phyloP scores from a whole-genome alignment of 2,797 vertebrate species.

The Rhabdophis nuchalis region DNA sequence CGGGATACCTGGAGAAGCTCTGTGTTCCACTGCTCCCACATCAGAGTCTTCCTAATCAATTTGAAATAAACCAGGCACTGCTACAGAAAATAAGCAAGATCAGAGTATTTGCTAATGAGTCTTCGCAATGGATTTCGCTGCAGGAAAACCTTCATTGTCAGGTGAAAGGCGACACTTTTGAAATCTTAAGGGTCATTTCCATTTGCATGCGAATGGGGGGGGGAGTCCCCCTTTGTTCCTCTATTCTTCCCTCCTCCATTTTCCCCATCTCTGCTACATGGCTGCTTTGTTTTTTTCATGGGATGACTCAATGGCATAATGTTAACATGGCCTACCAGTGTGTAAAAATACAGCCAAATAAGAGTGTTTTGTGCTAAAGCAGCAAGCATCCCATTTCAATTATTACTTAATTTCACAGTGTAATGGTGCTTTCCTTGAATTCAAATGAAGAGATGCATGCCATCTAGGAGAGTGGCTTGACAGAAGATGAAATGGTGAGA shows the following conservation, averaged over 20 bases:
- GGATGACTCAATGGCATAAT: conserved; percentile 62
- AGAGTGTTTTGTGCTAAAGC: conserved; percentile 61
- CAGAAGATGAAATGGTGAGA: conserved; percentile 39
- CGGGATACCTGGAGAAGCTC: conserved; percentile 71
- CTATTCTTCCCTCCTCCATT: background rate
- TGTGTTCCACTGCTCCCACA: conserved; percentile 64
- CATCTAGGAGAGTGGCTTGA: conserved; percentile 49
- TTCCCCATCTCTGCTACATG: conserved; percentile 52
- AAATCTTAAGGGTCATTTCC: conserved; percentile 70
- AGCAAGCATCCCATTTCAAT: conserved; percentile 59
- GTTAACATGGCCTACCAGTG: conserved; percentile 54
- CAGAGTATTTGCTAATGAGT: conserved; percentile 73
- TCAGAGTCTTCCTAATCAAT: conserved; percentile 74
- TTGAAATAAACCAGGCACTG: conserved; percentile 67
- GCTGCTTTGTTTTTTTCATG: conserved; percentile 6
- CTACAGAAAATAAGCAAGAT: conserved; percentile 75
- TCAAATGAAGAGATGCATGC: conserved; percentile 48
- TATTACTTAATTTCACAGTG: conserved; percentile 66
- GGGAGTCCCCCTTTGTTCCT: conserved; percentile 47
- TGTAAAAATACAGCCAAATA: conserved; percentile 66
- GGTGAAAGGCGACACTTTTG: conserved; percentile 66
- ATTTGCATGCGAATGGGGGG: conserved; percentile 72
- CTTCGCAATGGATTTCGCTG: conserved; percentile 72
- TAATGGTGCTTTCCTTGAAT: conserved; percentile 55
- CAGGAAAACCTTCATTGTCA: conserved; percentile 73